These are phyloP conservation scores for Elgaria multicarinata DNA, from an alignment of 2,113 vertebrate species.

Conservation along the genomic window DNA sequence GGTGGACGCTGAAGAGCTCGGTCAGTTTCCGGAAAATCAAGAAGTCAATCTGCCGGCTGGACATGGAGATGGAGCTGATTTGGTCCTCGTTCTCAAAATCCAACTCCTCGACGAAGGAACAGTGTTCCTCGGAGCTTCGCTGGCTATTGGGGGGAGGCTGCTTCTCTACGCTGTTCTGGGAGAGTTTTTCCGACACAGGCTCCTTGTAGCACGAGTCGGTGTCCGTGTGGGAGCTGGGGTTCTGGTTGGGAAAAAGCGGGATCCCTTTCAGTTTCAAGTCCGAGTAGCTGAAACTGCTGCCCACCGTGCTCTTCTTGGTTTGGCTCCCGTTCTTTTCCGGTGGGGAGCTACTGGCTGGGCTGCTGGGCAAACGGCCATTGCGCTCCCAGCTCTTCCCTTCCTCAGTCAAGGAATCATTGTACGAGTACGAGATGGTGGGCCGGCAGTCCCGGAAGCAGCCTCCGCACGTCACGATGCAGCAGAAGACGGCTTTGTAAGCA, in stretches of 20 bases:
- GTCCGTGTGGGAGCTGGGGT: constrained; percentile 65
- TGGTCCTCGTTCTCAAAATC: constrained; percentile 88
- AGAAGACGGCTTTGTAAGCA: constrained; percentile 84
- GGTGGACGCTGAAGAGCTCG: constrained; percentile 96
- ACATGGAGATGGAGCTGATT: constrained; percentile 89
- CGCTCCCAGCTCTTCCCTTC: constrained; percentile 72
- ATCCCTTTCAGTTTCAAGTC: constrained; percentile 93
- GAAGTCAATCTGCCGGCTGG: constrained; percentile 91
- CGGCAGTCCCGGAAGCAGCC: constrained; percentile 81
- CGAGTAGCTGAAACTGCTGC: constrained; percentile 91
- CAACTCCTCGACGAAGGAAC: constrained; percentile 87
- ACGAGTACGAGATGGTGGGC: constrained; percentile 77
- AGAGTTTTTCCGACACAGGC: constrained; percentile 66
- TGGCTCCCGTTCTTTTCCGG: constrained; percentile 77
- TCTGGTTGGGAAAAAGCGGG: constrained; percentile 82
- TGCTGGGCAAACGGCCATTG: constrained; percentile 81
- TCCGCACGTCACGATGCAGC: constrained; percentile 83
- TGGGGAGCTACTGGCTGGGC: constrained; percentile 75
- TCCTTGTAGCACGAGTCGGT: constrained; percentile 79
- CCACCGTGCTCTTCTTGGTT: constrained; percentile 74
- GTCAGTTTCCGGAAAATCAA: constrained; percentile 96
- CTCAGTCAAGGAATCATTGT: constrained; percentile 74
- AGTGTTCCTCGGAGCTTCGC: constrained; percentile 88
- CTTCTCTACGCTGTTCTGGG: constrained; percentile 70
- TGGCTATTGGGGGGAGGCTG: constrained; percentile 70